Evolutionary conservation across 1,140 invertebrate species (phyloP), one percentile per base, ranked within the genome.

Genomic region (Ectropis grisescens): DNA sequence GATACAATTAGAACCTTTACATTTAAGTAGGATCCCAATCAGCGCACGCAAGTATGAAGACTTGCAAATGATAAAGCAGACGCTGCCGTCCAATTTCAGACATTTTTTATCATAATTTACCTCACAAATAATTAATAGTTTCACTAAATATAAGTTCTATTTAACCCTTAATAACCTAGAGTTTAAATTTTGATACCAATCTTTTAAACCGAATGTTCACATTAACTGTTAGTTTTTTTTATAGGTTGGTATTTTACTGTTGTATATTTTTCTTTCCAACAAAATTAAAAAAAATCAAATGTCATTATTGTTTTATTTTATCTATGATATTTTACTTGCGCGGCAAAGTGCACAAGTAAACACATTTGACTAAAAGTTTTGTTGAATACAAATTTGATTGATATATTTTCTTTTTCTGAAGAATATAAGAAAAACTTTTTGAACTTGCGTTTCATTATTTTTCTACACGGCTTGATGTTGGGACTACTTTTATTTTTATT

Each of bases 401-500:
- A 57, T 41, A 50, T 50, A 47, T 52, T 58, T 51, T 49, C 46
- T 53, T 49, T 49, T 49, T 57, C 49, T 57, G 41, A 46, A 52
- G 48, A 47, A 58, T 56, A 47, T 50, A 56, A 46, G 53, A 56
- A 54, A 54, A 61, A 53, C 41, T 51, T 58, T 49, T 52, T 53
- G 48, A 47, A 53, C 41, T 47, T 55, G 12, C 38, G 32, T 31
- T 62, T 58, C 43, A 55, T 55, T 34, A 31, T 61, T 58, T 62
- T 58, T 56, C 40, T 52, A 43, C 42, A 51, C 58, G 19, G 47
- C 43, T 61, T 55, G 49, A 44, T 54, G 53, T 60, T 30, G 50
- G 47, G 36, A 52, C 55, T 51, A 52, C 37, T 57, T 56, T 60
- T 48, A 29, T 56, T 55, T 53, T 50, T 50, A 51, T 51, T 58